Base-by-base conservation (phyloP, 2,113 vertebrate species). In the Archocentrus centrarchus region DNA sequence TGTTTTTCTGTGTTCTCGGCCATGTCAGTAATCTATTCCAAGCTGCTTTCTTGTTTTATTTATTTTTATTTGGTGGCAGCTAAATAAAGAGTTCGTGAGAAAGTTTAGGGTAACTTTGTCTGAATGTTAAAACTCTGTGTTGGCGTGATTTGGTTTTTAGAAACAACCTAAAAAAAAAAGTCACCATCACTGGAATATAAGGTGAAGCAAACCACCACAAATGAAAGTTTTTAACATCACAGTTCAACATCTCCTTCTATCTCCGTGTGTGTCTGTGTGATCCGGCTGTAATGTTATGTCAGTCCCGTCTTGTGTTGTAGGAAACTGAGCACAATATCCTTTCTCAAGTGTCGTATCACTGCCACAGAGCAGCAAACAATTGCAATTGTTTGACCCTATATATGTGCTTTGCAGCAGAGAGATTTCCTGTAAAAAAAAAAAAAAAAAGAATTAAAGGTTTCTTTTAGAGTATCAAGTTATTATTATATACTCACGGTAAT, bases 21-120 rank as follows among this genome's bases (percentile, higher is more conserved):
- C 27, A 17, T 61, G 50, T 80, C 14, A 4, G 8, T 15, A 39
- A 37, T 77, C 47, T 68, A 68, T 89, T 79, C 78, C 1, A 59
- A 60, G 81, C 35, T 62, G 27, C 41, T 22, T 59, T 81, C 14
- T 41, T 78, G 57, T 84, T 62, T 59, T 70, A 59, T 83, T 91
- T 85, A 11, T 89, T 86, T 87, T 62, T 5, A 76, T 80, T 85
- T 79, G 22, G 27, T 82, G 70, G 44, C 55, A 86, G 30, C 79
- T n/a, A 83, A 88, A 86, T 85, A 87, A 76, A 78, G 37, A 87
- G 81, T 75, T 77, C 41, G 11, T 83, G 86, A 88, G 88, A 93
- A 60, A 90, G 66, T 57, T 62, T 61, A 15, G 53, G 84, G 79
- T 75, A 64, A 50, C 11, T 57, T 79, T 68, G 41, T 64, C 59